Evolutionary conservation across 1,140 invertebrate genomes (phyloP).

Genomic region (Apocrypta bakeri): DNA sequence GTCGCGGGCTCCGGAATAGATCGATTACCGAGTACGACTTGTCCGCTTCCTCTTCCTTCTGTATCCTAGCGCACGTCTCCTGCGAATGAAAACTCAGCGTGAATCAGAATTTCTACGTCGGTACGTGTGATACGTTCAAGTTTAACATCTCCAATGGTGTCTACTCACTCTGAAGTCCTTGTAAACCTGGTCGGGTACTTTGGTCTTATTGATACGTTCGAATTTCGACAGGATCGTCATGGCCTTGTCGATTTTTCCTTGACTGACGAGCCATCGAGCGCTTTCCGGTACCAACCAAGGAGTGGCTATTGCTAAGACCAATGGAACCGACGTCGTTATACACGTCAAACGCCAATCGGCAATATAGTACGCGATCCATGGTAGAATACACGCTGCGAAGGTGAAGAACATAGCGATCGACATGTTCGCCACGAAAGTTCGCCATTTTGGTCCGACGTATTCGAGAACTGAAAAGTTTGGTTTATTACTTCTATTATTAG

Average conservation of each 20-base stretch:
- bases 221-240: constrained; percentile 86
- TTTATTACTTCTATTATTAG: neutral
- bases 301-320: constrained; percentile 81
- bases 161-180: constrained; percentile 81
- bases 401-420: constrained; percentile 93
- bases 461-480: constrained; percentile 80
- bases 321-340: constrained; percentile 83
- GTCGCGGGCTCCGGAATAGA: constrained; percentile 83
- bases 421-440: constrained; percentile 92
- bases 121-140: too few relatives aligned
- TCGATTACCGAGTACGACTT: constrained; percentile 85
- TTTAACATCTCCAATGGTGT: too few relatives aligned
- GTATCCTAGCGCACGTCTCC: constrained; percentile 79
- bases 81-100: constrained; percentile 64
- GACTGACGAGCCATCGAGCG: constrained; percentile 89
- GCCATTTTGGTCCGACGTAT: constrained; percentile 90
- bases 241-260: constrained; percentile 86
- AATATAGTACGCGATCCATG: constrained; percentile 87
- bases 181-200: constrained; percentile 83
- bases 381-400: constrained; percentile 83
- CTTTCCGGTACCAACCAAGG: constrained; percentile 88
- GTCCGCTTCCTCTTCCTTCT: constrained; percentile 80
- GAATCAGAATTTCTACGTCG: too few relatives aligned
- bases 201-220: constrained; percentile 84
- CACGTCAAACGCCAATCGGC: constrained; percentile 85